Percentiles rank a stretch among this genome's conserved stretches.
phyloP scores from a whole-genome alignment of 2,888 invertebrate genomes.

The Dusona sp. region DNA sequence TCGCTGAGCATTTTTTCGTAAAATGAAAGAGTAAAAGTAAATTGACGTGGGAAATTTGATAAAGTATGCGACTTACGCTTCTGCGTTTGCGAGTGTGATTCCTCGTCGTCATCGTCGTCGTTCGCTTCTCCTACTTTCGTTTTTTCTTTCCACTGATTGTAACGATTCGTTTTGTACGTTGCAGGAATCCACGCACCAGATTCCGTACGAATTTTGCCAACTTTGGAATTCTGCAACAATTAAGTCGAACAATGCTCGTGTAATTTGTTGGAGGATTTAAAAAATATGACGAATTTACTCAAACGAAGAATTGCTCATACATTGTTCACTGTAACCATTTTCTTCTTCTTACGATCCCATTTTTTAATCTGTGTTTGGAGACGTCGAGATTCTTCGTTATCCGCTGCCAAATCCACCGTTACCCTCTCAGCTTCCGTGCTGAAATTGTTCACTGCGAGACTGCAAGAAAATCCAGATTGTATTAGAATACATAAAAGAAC shows the following conservation, averaged over 20 bases:
- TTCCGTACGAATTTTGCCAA: conserved; percentile 96
- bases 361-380: conserved; percentile 88
- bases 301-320: conserved; percentile 83
- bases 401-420: conserved; percentile 93
- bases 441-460: conserved; percentile 92
- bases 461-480: conserved; percentile 79
- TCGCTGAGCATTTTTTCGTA: neutral
- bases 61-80: conserved; percentile 74
- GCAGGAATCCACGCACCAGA: conserved; percentile 98
- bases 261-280: neutral
- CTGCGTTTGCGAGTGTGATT: conserved; percentile 79
- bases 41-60: neutral
- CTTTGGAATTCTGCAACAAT: conserved; percentile 85
- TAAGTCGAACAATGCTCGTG: conserved; percentile 77
- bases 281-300: neutral
- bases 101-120: conserved; percentile 85
- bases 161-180: conserved; percentile 96
- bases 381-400: conserved; percentile 89
- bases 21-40: neutral
- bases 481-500: conserved; percentile 35
- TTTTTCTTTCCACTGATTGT: conserved; percentile 94
- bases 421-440: conserved; percentile 91
- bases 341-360: conserved; percentile 99
- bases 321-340: conserved; percentile 92
- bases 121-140: conserved; percentile 86